Percentiles rank a stretch among this genome's conserved stretches.
Conservation (phyloP, 2,113 vertebrate genomes). For the Nannobrachium achirus region DNA sequence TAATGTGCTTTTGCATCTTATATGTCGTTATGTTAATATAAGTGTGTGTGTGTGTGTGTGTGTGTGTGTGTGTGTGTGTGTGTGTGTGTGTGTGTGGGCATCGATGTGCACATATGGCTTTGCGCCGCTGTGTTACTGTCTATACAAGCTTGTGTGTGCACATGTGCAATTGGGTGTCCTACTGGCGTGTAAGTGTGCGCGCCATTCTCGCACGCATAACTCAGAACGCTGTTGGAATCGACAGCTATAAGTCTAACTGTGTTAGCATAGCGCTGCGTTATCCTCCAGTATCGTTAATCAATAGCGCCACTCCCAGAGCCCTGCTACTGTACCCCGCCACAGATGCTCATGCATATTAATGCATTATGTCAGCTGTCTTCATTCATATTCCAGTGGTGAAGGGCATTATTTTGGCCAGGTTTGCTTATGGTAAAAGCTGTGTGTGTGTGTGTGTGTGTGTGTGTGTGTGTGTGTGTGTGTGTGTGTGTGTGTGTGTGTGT, state of each 20-base stretch:
- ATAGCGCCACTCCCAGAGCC: conserved; percentile 32
- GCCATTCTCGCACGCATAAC: conserved; percentile 15
- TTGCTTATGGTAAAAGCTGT: background rate
- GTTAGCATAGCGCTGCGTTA: conserved; percentile 63
- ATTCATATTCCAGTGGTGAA: background rate
- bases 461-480: background rate
- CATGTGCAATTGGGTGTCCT: too few relatives aligned
- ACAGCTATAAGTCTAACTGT: conserved; percentile 46
- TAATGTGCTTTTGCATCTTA: background rate
- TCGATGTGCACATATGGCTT: too few relatives aligned
- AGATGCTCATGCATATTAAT: conserved; percentile 35
- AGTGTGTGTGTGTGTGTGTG: background rate
- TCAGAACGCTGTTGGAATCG: conserved; percentile 51
- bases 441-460: conserved; percentile 2
- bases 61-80: background rate
- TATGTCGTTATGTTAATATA: too few relatives aligned
- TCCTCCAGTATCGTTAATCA: conserved; percentile 61
- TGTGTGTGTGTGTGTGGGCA: too few relatives aligned
- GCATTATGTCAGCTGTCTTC: background rate
- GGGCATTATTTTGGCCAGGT: background rate
- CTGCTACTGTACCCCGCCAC: conserved; percentile 11
- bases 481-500: background rate
- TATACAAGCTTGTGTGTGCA: too few relatives aligned
- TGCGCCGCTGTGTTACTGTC: too few relatives aligned
- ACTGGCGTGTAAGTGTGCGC: too few relatives aligned